Evolutionary conservation across 2,888 invertebrate genomes (phyloP).

Genomic region (Ectropis crepuscularia): DNA sequence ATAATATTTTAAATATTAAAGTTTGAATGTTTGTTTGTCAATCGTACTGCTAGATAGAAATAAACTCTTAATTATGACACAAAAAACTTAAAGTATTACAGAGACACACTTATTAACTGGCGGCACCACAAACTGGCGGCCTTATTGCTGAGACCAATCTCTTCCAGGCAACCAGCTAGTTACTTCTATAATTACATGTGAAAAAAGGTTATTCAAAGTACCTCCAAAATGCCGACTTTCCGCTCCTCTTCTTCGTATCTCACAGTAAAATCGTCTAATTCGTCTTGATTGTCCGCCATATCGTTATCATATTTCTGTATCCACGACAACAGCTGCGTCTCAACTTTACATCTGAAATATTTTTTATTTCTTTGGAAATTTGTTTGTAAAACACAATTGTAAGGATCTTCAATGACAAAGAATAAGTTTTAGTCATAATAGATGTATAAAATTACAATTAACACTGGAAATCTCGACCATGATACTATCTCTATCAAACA

Average conservation of each 20-base stretch:
- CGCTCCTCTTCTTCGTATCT: constrained; percentile 78
- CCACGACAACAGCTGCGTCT: constrained; percentile 83
- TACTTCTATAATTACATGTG: too few species aligned
- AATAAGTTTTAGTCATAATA: not conserved
- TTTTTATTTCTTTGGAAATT: not conserved
- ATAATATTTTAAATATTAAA: too few species aligned
- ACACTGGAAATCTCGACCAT: too few species aligned
- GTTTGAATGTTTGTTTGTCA: too few species aligned
- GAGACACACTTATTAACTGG: too few species aligned
- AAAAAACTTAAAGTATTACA: too few species aligned
- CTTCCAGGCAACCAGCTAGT: too few species aligned
- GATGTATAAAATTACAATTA: not conserved
- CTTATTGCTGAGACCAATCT: too few species aligned
- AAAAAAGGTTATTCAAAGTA: not conserved
- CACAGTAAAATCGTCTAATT: constrained; percentile 77
- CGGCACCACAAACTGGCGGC: too few species aligned
- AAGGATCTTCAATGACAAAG: not conserved
- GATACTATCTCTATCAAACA: too few species aligned
- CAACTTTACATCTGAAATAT: constrained; percentile 76
- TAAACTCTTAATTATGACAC: too few species aligned
- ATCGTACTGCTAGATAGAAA: too few species aligned
- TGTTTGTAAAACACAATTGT: not conserved
- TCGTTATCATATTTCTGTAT: constrained; percentile 85
- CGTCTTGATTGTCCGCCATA: constrained; percentile 83
- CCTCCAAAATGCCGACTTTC: constrained; percentile 70